Base-by-base conservation (phyloP, 2,888 invertebrate genomes). In the Amorpha juglandis region DNA sequence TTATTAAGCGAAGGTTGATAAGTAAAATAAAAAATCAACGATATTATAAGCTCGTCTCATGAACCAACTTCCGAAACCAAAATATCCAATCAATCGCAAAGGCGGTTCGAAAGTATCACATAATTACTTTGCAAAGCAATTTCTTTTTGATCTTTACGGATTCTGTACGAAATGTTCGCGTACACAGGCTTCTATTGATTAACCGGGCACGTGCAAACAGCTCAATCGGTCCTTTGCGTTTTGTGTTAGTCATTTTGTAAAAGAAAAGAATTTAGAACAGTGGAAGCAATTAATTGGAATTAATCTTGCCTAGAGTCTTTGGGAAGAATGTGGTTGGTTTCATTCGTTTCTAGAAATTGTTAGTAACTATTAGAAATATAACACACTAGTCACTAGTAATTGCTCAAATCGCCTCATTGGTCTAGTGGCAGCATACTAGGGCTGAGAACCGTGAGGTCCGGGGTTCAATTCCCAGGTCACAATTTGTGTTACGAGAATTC, bases 201-300 rank as follows among this genome's bases (percentile, higher is more conserved):
- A 77, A 77, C 70, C 72, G 68, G 75, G 70, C 67, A 69, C 77
- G 79, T 77, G 76, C 68, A 71, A 76, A 77, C 75, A 70, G 75
- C 69, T 77, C 75, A 72, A 75, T 69, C 66, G 68, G 68, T 73
- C 72, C 77, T 71, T 77, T 76, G 70, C 63, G 69, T 48, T 33
- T 67, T 63, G 67, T 65, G 72, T 72, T 73, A 77, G 72, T 74
- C 73, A 69, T 53, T 73, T 76, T 68, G 58, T 55, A 70, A 67
- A 63, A 69, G 45, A 53, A 70, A 63, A 69, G 45, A 53, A 69
- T 70, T 70, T 69, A 47, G 64, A 66, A 73, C 69, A 16, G 33
- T 7, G 12, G 19, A 38, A 19, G 42, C 58, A 58, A 42, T 58
- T 58, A 58, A 42, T 58, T 58, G 42, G 58, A 42, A 58, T 58